Evolutionary conservation across 1,140 invertebrate genomes (phyloP), one percentile per base, ranked within the genome.

Genomic region (Calephelis virginiensis): DNA sequence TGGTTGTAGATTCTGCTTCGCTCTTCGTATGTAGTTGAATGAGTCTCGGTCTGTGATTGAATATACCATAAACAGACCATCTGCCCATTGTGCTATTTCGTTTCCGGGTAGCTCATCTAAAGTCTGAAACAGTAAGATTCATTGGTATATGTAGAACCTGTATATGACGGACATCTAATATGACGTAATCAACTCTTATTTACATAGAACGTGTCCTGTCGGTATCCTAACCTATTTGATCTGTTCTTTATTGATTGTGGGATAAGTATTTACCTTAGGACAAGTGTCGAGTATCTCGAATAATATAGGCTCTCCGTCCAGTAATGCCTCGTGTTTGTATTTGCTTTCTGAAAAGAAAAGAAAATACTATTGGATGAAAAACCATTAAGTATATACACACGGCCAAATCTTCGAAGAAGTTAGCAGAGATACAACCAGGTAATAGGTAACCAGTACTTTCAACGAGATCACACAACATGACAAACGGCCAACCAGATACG

Each of bases 251-350:
- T 43, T 43, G 8, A 43, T 8, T 9, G 40, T 43, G 40, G 40
- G 40, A 8, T 8, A 43, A 43, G 40, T 43, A 28, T 48, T 93
- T 93, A 97, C 96, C 94, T 97, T 96, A 37, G 95, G 96, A 86
- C 97, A 98, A 17, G 97, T 97, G 86, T 98, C 97, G 66, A 98
- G 91, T 76, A 98, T 97, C 91, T 98, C 97, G 82, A 97, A 98
- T 28, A 97, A 92, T 64, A 98, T 95, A 5, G 96, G 95, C 80
- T 98, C 97, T 8, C 96, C 95, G 79, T 98, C 97, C 12, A 98
- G 94, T 72, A 97, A 89, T n/a, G 96, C 95, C 88, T 98, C 97
- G 82, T 98, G 96, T 80, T 97, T 98, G 84, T 98, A 98, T 80
- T 96, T 95, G 77, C 95, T 97, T 87, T 98, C 97, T 97, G 92